Base-by-base conservation (phyloP, 2,888 invertebrate genomes). In the Calliopum simillimum region DNA sequence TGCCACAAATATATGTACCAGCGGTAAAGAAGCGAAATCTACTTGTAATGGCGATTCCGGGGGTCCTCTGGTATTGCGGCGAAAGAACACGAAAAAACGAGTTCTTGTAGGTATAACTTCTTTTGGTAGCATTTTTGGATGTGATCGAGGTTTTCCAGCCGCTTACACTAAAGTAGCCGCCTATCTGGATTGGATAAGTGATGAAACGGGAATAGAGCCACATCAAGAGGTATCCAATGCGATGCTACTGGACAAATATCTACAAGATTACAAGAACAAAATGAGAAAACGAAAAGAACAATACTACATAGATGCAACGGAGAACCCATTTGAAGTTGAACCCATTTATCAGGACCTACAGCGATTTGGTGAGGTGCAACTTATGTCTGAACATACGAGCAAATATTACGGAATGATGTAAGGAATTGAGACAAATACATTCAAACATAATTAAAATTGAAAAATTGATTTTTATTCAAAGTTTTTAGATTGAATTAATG, bases 1-100 rank as follows among this genome's bases (percentile, higher is more conserved):
- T 3, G 78, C 79, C 44, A 83, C 82, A 3, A 87, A 88, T 70
- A 84, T 88, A 25, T 88, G 88, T 76, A 85, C 87, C 3, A 84
- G 84, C 63, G 77, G 77, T 3, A 71, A 73, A 43, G 71, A 80
- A 23, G 82, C 84, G 1, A 84, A 81, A 49, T 86, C 86, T 62
- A 85, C 87, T 2, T 88, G 88, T 79, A 85, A 83, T 41, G 88
- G 88, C 0, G 88, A 88, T 72, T 87, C 87, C 12, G 85, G 85
- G 33, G 85, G 85, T 16, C 85, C 85, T 3, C 72, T 85, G 64
- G 86, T 82, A 19, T 71, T 82, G 43, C 84, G 80, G 67, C 79
- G 84, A 1, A 77, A 79, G 5, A 75, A 77, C 55, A 80, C 80
- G 3, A 82, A 81, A 56, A 80, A 78, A 51, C 79, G 81, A 3